Evolutionary conservation across 2,797 vertebrate species (phyloP), one percentile per base, ranked within the genome.

Genomic region (Poecilia velifera): DNA sequence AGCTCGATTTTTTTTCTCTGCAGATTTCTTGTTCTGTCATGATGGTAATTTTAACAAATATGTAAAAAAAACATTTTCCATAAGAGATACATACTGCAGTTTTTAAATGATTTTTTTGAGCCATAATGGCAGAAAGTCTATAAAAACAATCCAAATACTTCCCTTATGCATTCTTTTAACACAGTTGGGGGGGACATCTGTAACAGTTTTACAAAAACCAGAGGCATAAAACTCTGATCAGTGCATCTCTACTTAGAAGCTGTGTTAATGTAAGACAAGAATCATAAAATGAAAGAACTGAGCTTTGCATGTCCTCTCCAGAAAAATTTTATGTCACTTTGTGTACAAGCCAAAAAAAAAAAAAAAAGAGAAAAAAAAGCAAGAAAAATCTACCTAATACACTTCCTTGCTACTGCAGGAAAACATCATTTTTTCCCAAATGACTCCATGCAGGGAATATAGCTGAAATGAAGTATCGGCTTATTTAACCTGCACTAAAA

Each of bases 401-500:
- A n/a, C 22, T n/a, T 25, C 45, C 41, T 45, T 45, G 0, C 41
- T 1, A 45, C 9, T 25, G 66, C 18, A 39, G 28, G 14, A 10
- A 70, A 70, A 45, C 66, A n/a, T 20, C 1, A 5, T 12, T 41
- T 41, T 41, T 25, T 25, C 12, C 36, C 36, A 25, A 68, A 68
- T 25, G 8, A 25, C 64, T 41, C 64, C 36, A 68, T 68, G 81
- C 55, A 76, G 78, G 62, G 66, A 76, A 68, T 79, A 49, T 47
- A 73, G 71, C 47, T 71, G 36, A 77, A 83, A 71, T 53, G 39
- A 34, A 66, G 59, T 25, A n/a, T 28, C 36, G 46, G 22, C 12
- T 84, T 31, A 73, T 49, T 76, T 81, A 84, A 76, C 75, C 77
- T 16, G 47, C 47, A 74, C 72, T 55, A 53, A 74, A 78, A 87